Percentiles rank a stretch among this genome's conserved stretches.
These are phyloP conservation scores for Naja naja DNA, from an alignment of 2,113 vertebrate genomes.

Conservation along the genomic window DNA sequence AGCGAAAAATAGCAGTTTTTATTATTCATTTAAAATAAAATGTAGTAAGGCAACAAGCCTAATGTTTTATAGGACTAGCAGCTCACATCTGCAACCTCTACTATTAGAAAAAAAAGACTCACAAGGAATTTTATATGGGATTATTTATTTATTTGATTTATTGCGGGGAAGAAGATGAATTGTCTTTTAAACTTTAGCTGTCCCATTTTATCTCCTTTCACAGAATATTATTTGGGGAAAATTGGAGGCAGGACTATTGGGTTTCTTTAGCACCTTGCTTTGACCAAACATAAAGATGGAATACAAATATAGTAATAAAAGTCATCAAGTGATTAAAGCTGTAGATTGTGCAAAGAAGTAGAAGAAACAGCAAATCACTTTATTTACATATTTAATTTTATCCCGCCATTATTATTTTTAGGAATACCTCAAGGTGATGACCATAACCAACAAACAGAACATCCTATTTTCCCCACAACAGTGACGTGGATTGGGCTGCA, in stretches of 20 bases:
- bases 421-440: background rate
- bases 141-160: background rate
- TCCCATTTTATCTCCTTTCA: background rate
- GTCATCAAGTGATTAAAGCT: background rate
- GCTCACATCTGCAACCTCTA: background rate
- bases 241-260: background rate
- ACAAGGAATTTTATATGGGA: background rate
- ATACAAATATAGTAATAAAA: background rate
- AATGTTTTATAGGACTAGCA: background rate
- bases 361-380: background rate
- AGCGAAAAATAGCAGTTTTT: background rate
- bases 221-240: background rate
- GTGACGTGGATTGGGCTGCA: background rate
- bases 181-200: background rate
- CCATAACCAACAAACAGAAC: background rate
- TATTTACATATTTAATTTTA: background rate
- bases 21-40: background rate
- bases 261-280: background rate
- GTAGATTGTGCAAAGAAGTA: background rate
- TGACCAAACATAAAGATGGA: background rate
- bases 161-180: background rate
- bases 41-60: background rate
- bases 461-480: background rate
- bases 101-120: background rate
- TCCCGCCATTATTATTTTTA: background rate